Evolutionary conservation across 2,888 invertebrate genomes (phyloP), one percentile per base, ranked within the genome.

Genomic region (Caenorhabditis japonica): DNA sequence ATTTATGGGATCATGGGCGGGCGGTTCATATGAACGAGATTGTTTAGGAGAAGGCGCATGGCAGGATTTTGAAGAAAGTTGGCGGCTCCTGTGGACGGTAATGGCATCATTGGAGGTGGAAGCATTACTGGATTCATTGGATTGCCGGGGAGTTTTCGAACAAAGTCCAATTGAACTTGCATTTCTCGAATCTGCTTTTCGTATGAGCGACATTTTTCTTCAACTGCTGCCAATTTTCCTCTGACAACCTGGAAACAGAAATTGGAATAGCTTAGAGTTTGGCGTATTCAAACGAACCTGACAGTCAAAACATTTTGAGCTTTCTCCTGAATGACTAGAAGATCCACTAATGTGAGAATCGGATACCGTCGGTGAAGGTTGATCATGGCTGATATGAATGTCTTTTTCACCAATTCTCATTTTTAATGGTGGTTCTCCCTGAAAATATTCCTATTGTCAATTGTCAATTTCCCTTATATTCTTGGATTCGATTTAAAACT

Each of bases 301-400:
- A 38, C 81, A 83, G 21, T 82, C 81, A 49, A 76, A 83, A 61
- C 83, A 83, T 49, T 80, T 79, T 21, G 59, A 53, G 41, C 70
- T 70, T 38, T 75, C 75, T 3, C 79, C 76, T 1, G 61, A 73
- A 39, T 81, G 77, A 27, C 79, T 79, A 12, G 77, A 81, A 33
- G 79, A 78, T 44, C 83, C 81, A 52, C 77, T 78, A 25, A 82
- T 84, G 59, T 84, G 85, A 19, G 85, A 83, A 69, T 84, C 84
- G 52, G 83, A 83, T 17, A 79, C 84, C 4, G 82, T 83, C 4
- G 85, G 84, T 12, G 83, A 83, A 8, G 74, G 80, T 53, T 82
- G 84, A 41, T 77, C 76, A 17, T 71, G 77, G 19, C 70, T 58
- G 17, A 77, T 66, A 33, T 75, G 75, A 10, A 55, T 43, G 30